Percentiles rank a stretch among this genome's conserved stretches.
Evolutionary conservation across 1,140 invertebrate species (phyloP).

Genomic region (Leptinotarsa undecemlineata): DNA sequence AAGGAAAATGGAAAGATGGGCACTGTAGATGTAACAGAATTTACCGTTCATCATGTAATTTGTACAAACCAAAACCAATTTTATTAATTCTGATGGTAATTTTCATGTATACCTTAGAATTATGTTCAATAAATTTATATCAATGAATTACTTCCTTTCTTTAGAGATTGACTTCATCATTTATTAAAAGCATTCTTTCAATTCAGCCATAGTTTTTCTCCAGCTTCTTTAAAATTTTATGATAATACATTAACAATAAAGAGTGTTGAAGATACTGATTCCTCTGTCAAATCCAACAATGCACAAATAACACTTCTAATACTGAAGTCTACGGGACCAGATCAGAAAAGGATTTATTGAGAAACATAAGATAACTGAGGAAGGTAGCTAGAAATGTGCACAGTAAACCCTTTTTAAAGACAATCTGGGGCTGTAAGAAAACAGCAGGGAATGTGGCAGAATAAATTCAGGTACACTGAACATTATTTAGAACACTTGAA

Average conservation of each 20-base stretch:
- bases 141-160: not conserved
- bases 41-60: slow-evolving; percentile 1
- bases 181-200: slow-evolving; percentile 32
- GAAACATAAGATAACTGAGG: too few relatives aligned
- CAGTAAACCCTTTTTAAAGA: too few relatives aligned
- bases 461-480: too few relatives aligned
- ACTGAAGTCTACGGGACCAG: not conserved
- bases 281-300: slow-evolving; percentile 43
- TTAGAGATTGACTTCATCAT: too few relatives aligned
- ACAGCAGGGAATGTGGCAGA: too few relatives aligned
- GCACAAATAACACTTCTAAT: slow-evolving; percentile 40
- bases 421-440: too few relatives aligned
- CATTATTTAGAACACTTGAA: too few relatives aligned
- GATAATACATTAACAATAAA: slow-evolving; percentile 44
- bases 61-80: not conserved
- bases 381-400: too few relatives aligned
- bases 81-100: not conserved
- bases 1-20: slow-evolving; percentile 21
- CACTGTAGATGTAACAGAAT: slow-evolving; percentile 21
- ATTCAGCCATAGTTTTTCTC: slow-evolving; percentile 42
- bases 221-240: slow-evolving; percentile 45
- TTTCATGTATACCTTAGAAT: not conserved
- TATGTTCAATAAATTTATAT: slow-evolving; percentile 7
- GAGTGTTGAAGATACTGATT: slow-evolving; percentile 40
- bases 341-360: too few relatives aligned